phyloP scores from a whole-genome alignment of 2,113 vertebrate genomes.

The Eudyptes chrysolophus region DNA sequence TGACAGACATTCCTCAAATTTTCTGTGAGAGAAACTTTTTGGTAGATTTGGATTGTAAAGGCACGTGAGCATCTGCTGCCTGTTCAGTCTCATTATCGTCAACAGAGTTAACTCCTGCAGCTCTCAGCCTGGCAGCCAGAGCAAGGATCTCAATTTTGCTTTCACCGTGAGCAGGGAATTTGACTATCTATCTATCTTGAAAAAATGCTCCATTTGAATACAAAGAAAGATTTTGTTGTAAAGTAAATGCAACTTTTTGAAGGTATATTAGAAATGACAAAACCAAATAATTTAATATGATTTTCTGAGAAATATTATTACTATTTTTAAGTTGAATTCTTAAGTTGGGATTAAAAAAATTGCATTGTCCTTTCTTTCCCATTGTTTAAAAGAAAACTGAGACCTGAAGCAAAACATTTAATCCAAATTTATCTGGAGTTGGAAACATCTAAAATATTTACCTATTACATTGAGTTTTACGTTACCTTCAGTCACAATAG shows the following conservation, averaged over 20 bases:
- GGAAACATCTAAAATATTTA: not conserved
- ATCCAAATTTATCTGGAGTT: not conserved
- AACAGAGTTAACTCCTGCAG: constrained; percentile 79
- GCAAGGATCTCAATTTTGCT: constrained; percentile 9
- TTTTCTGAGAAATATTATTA: not conserved
- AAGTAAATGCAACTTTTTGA: not conserved
- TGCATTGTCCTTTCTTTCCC: not conserved
- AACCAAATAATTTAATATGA: not conserved
- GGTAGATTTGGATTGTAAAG: constrained; percentile 88
- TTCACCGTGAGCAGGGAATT: not conserved
- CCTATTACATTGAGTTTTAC: not conserved
- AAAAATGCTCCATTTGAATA: not conserved
- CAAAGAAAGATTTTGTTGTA: not conserved
- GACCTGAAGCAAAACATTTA: not conserved
- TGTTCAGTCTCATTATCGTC: constrained; percentile 87
- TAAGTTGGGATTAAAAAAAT: not conserved
- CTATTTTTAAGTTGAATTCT: not conserved
- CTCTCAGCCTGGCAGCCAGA: constrained; percentile 40
- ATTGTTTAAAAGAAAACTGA: not conserved
- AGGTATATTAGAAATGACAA: not conserved
- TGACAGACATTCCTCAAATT: constrained; percentile 76
- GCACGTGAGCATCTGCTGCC: constrained; percentile 95
- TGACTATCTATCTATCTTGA: not conserved
- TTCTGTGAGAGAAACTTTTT: constrained; percentile 74
- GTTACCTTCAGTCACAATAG: not conserved